Base-by-base conservation (phyloP, 2,797 vertebrate species). In the Typhlichthys eigenmanni region DNA sequence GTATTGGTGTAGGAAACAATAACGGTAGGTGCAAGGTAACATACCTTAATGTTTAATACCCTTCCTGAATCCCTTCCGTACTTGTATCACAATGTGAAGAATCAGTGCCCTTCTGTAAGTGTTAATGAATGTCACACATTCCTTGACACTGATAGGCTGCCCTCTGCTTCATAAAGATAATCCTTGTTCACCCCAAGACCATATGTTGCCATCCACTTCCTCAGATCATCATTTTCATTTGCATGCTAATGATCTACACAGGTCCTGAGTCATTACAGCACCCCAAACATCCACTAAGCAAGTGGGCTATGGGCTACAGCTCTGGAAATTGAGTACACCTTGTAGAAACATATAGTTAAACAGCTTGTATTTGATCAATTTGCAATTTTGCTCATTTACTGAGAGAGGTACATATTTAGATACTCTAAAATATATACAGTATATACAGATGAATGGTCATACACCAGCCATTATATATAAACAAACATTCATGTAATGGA, bases 81-180 rank as follows among this genome's bases (percentile, higher is more conserved):
- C 38, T 29, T 57, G 19, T 51, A 48, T 45, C 13, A 16, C 10
- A 56, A 34, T 56, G 52, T 51, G 51, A 45, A 49, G 47, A 54
- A 58, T 61, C 58, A 52, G 14, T 10, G 59, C 61, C 66, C 58
- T 56, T 48, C 72, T 74, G 76, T 67, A 55, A 57, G 79, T 70
- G 68, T 72, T 89, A 86, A 88, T 89, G 82, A 89, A 88, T 86
- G 83, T 83, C 83, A 82, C 88, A 78, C 71, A 12, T 85, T 83
- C 60, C 11, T 60, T 81, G 64, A 84, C 65, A 66, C 85, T 58
- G 63, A 55, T 2, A 57, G 72, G 71, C 78, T 70, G 56, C 68
- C 71, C 54, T 67, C 75, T 71, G 79, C 62, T 73, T 73, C 54
- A 66, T 55, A 50, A 75, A 84, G 75, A 85, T 90, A 87, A 88